phyloP scores from a whole-genome alignment of 2,113 vertebrate species.

The Puffinus mauretanicus region DNA sequence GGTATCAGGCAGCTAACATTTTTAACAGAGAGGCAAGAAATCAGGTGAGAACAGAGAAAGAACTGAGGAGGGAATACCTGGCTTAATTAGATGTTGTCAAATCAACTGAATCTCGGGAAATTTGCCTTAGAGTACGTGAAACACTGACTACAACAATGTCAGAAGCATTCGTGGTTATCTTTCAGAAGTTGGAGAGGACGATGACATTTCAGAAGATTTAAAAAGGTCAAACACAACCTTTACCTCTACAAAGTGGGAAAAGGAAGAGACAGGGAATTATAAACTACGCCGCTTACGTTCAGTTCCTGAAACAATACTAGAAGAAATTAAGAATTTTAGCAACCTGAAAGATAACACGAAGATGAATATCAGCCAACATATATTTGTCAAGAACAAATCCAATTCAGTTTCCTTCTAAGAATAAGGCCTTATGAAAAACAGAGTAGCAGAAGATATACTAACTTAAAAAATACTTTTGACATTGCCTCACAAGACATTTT shows the following conservation, averaged over 20 bases:
- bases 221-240: slow-evolving; percentile 40
- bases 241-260: background rate
- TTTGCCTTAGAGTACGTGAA: background rate
- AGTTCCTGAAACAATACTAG: background rate
- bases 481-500: background rate
- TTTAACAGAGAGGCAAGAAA: background rate
- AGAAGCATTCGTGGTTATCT: background rate
- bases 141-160: background rate
- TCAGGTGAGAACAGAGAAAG: background rate
- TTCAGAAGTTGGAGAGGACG: background rate
- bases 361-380: background rate
- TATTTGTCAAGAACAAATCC: background rate
- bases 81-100: background rate
- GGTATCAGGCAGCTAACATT: background rate
- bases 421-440: background rate
- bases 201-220: slow-evolving; percentile 16
- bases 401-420: background rate
- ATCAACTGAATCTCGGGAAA: background rate
- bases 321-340: background rate
- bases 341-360: background rate
- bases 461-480: background rate
- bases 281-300: background rate
- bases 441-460: background rate
- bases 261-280: background rate
- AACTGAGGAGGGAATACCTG: background rate